Evolutionary conservation across 2,113 vertebrate genomes (phyloP).

Genomic region (Eurystomus gularis): DNA sequence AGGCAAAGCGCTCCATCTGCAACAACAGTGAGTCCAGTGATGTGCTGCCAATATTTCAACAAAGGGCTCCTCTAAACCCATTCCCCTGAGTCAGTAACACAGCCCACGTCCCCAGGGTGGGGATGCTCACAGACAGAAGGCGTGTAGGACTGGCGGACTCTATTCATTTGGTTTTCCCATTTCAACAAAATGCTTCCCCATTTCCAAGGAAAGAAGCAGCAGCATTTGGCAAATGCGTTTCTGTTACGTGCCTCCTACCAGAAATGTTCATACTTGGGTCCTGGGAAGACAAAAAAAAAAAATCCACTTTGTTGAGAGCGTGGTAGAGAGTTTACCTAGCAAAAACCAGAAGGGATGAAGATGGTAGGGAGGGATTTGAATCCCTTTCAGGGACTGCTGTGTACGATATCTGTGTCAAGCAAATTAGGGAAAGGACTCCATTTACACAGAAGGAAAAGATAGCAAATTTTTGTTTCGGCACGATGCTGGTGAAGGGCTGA

Average conservation of each 20-base stretch:
- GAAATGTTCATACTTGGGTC: background rate
- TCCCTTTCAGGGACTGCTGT: background rate
- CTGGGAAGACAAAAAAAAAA: background rate
- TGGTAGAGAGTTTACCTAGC: background rate
- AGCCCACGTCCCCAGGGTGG: background rate
- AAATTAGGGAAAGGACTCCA: background rate
- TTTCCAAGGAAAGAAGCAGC: background rate
- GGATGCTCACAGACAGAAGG: background rate
- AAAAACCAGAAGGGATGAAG: background rate
- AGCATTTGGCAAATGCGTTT: background rate
- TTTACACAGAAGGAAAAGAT: background rate
- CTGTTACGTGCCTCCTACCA: background rate
- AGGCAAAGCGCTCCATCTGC: conserved; percentile 43
- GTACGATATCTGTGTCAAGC: background rate
- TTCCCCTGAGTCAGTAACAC: background rate
- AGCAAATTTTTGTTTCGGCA: background rate
- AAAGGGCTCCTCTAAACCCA: conserved; percentile 41
- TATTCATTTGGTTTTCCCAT: conserved; percentile 42
- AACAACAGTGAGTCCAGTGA: conserved; percentile 29
- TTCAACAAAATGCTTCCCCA: conserved; percentile 26
- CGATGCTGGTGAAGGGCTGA: background rate
- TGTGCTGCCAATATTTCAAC: conserved; percentile 56
- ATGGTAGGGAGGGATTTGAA: background rate
- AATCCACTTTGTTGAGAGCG: background rate
- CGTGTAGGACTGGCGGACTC: background rate